These are phyloP conservation scores for Octodon degus DNA, from an alignment of 2,113 vertebrate species.

Conservation along the genomic window DNA sequence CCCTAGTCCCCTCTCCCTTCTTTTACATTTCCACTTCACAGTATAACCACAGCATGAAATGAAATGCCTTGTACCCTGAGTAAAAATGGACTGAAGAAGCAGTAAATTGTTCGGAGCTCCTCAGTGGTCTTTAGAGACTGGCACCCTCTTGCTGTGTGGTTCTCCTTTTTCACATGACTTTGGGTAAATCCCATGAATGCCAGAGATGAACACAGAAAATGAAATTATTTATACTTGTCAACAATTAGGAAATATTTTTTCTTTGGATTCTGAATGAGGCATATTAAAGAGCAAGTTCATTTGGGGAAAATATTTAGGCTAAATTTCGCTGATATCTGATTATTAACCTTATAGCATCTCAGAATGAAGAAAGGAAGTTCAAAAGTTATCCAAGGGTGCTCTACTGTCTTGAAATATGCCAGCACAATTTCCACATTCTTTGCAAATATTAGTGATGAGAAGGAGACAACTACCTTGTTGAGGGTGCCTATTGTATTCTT, in stretches of 20 bases:
- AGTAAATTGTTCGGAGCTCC: background rate
- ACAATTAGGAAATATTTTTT: background rate
- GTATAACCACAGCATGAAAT: background rate
- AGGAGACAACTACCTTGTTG: background rate
- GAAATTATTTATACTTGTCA: background rate
- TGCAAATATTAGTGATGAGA: background rate
- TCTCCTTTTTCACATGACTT: background rate
- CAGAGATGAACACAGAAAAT: background rate
- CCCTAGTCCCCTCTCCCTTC: fast-evolving
- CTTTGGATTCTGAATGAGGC: background rate
- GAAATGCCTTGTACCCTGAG: background rate
- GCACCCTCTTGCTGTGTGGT: background rate
- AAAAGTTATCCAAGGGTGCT: background rate
- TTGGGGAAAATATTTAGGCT: background rate
- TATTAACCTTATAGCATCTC: background rate
- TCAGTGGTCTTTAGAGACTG: background rate
- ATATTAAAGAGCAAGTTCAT: background rate
- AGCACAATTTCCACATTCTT: background rate
- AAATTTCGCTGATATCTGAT: constrained; percentile 13
- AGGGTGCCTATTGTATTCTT: background rate
- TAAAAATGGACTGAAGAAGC: background rate
- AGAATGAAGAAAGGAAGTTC: background rate
- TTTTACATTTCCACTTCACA: background rate
- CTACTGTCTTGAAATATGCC: background rate
- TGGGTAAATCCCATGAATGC: background rate